These are phyloP conservation scores for Sebastes baramenuke DNA, from an alignment of 2,797 vertebrate species.

Conservation along the genomic window DNA sequence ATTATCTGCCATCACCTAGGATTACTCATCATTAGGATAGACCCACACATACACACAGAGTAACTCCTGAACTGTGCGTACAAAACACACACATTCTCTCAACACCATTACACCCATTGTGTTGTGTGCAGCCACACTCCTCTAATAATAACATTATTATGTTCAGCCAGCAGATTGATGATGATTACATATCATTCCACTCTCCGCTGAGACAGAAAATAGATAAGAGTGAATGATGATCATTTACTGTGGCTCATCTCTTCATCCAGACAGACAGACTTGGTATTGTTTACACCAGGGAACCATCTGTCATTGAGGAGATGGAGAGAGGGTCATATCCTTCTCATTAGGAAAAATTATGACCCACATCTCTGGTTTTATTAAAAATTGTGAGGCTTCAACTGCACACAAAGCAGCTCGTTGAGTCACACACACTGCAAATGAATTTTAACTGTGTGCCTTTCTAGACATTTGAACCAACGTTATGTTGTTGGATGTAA, in stretches of 20 bases:
- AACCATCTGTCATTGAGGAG: slow-evolving; percentile 34
- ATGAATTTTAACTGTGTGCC: neutral
- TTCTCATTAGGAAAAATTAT: slow-evolving; percentile 53
- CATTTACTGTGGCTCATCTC: slow-evolving; percentile 39
- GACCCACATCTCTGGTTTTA: slow-evolving; percentile 26
- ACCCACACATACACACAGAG: slow-evolving; percentile 5
- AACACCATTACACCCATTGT: slow-evolving; percentile 8
- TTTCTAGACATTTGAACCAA: neutral
- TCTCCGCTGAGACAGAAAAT: slow-evolving; percentile 64
- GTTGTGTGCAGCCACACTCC: slow-evolving; percentile 24
- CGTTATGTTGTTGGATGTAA: neutral
- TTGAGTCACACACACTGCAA: neutral
- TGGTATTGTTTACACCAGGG: slow-evolving; percentile 38
- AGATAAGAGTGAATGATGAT: slow-evolving; percentile 61
- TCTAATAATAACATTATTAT: slow-evolving; percentile 68
- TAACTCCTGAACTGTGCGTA: slow-evolving; percentile 9
- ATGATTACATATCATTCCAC: slow-evolving; percentile 64
- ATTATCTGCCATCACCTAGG: slow-evolving; percentile 64
- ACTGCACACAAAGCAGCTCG: neutral
- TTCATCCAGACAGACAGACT: slow-evolving; percentile 38
- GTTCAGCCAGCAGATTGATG: slow-evolving; percentile 67
- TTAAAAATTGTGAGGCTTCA: neutral
- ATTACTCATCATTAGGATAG: slow-evolving; percentile 66
- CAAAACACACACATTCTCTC: neutral
- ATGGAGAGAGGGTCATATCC: slow-evolving; percentile 2